Evolutionary conservation across 2,888 invertebrate species (phyloP).

Genomic region (Coenonympha glycerion): DNA sequence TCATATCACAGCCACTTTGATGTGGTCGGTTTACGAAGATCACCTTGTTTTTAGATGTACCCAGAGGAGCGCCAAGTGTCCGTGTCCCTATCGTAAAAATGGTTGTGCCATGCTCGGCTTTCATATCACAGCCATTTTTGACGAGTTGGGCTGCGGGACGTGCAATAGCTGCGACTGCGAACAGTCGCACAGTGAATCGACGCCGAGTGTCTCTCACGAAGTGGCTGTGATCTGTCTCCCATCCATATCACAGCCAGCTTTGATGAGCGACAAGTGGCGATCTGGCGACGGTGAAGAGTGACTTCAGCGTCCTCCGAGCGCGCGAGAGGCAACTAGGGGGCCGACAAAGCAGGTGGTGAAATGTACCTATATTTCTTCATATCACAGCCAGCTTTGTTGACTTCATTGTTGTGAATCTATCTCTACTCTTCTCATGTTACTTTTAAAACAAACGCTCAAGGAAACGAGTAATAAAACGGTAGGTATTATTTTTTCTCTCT

Average conservation of each 20-base stretch:
- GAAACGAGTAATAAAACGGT: too few relatives aligned
- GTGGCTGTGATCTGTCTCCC: conserved; percentile 89
- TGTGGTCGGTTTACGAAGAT: conserved; percentile 82
- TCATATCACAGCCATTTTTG: conserved; percentile 97
- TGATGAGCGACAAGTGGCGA: conserved; percentile 83
- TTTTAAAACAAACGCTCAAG: too few relatives aligned
- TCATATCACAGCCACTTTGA: conserved; percentile 99
- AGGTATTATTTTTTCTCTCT: too few relatives aligned
- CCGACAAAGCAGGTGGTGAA: conserved; percentile 87
- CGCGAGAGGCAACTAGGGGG: conserved; percentile 24
- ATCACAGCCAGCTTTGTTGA: conserved; percentile 96
- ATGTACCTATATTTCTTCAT: conserved; percentile 81
- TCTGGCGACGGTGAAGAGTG: not conserved
- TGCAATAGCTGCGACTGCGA: not conserved
- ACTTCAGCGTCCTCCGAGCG: not conserved
- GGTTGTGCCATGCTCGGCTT: conserved; percentile 32
- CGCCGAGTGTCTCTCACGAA: conserved; percentile 84
- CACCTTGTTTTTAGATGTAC: conserved; percentile 8
- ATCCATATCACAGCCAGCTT: conserved; percentile 96
- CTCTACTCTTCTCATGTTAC: too few relatives aligned
- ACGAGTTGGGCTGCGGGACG: conserved; percentile 85
- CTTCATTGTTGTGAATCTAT: conserved; percentile 28
- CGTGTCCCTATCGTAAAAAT: conserved; percentile 83
- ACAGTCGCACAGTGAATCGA: not conserved
- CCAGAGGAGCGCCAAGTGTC: conserved; percentile 26